Evolutionary conservation across 2,888 invertebrate species (phyloP), one percentile per base, ranked within the genome.

Genomic region (Sinotaia quadrata): DNA sequence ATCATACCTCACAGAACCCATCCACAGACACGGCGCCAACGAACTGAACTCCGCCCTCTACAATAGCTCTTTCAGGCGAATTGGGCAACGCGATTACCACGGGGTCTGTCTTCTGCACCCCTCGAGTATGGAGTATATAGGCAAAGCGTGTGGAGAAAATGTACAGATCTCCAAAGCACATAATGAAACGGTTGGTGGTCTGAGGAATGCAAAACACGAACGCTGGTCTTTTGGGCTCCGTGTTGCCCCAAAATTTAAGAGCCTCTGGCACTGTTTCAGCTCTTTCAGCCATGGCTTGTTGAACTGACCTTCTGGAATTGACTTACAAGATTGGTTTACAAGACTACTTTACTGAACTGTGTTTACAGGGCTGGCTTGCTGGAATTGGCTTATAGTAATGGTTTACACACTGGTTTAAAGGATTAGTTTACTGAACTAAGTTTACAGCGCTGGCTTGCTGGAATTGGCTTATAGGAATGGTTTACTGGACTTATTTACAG

Each of bases 31-130:
- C 36, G 33, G 56, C 65, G 10, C 52, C 37, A 31, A 65, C 12
- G 24, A 56, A 52, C 24, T 44, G 37, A 7, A 54, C 27, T 0
- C 29, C 65, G 2, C 29, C 41, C 24, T 65, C 65, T 8, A 65
- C n/a, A 24, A 65, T 21, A 44, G 56, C 65, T 31, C 65, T 37
- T 33, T 65, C 65, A 0, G 65, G 65, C 2, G 37, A 29, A 47
- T 65, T 65, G 65, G 65, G 65, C 44, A 44, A 24, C 15, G 56
- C 2, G 29, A 65, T n/a, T n/a, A 65, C 37, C 21, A 65, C 33
- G 0, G 21, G 15, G 21, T 41, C 56, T 21, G 31, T 44, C 5
- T 44, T 27, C 29, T 21, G 5, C 27, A 65, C 41, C 4, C 56
- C 44, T 0, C 41, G 10, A 18, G 24, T 12, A 29, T 21, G 41